Evolutionary conservation across 1,140 invertebrate genomes (phyloP).

Genomic region (Drosophila pectinifera): DNA sequence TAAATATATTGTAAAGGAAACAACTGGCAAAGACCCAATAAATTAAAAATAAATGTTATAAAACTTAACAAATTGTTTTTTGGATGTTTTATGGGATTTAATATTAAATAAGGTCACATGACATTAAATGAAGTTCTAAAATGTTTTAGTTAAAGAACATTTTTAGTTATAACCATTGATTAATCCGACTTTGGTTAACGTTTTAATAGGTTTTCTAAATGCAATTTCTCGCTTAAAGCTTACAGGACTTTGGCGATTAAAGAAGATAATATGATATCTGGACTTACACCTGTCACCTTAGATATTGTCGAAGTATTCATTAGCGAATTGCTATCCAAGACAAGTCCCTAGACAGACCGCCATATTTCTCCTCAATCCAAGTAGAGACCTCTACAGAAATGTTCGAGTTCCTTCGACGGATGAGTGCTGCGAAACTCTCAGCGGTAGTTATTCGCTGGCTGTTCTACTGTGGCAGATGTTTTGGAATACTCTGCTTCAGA

Average conservation of each 20-base stretch:
- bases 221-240: too few species aligned
- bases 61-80: conserved; percentile 29
- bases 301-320: not conserved
- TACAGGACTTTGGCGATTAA: not conserved
- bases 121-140: too few species aligned
- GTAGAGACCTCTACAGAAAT: conserved; percentile 3
- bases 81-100: not conserved
- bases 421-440: conserved; percentile 10
- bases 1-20: conserved; percentile 61
- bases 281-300: not conserved
- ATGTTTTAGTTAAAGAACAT: too few species aligned
- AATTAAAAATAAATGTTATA: conserved; percentile 70
- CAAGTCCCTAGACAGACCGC: not conserved
- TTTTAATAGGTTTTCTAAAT: too few species aligned
- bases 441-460: conserved; percentile 7
- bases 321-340: not conserved
- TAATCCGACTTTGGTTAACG: too few species aligned
- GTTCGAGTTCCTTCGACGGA: not conserved
- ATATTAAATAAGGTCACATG: too few species aligned
- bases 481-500: conserved; percentile 1
- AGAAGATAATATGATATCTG: not conserved
- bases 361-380: not conserved
- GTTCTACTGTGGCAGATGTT: conserved; percentile 1
- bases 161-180: not conserved
- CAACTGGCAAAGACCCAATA: conserved; percentile 47